These are phyloP conservation scores for Drosophila rhopaloa DNA, from an alignment of 1,140 invertebrate species.

Conservation along the genomic window DNA sequence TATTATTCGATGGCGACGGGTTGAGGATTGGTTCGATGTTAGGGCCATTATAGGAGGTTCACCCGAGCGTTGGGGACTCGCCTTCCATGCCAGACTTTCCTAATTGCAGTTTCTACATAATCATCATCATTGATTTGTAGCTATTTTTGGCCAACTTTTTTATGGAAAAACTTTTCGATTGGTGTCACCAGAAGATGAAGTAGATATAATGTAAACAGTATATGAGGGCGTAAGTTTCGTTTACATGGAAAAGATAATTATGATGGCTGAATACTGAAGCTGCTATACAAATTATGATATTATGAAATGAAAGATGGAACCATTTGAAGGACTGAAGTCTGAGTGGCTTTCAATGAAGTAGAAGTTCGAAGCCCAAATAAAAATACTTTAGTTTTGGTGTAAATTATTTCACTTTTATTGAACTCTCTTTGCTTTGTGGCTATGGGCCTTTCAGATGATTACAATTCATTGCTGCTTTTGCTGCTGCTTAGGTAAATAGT, in stretches of 20 bases:
- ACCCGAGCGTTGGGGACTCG: slow-evolving; percentile 16
- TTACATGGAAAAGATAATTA: slow-evolving; percentile 7
- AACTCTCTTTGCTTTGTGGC: slow-evolving; percentile 50
- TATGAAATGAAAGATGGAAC: slow-evolving; percentile 1
- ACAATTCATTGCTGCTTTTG: slow-evolving; percentile 28
- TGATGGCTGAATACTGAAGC: not conserved
- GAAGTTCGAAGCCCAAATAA: not conserved
- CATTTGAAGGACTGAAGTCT: not conserved
- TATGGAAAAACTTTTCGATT: slow-evolving; percentile 43
- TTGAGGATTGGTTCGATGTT: slow-evolving; percentile 6
- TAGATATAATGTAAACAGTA: slow-evolving; percentile 13
- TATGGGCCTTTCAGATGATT: slow-evolving; percentile 39
- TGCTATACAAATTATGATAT: slow-evolving; percentile 2
- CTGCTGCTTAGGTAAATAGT: slow-evolving; percentile 69
- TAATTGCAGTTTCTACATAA: slow-evolving; percentile 49
- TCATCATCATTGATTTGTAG: slow-evolving; percentile 48
- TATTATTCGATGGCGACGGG: slow-evolving; percentile 1
- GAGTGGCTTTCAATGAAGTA: no score
- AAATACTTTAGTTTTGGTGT: slow-evolving; percentile 46
- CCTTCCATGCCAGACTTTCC: slow-evolving; percentile 9
- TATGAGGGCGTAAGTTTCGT: slow-evolving; percentile 1
- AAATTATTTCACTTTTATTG: slow-evolving; percentile 79
- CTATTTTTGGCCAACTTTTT: slow-evolving; percentile 46
- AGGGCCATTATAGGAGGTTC: slow-evolving; percentile 11
- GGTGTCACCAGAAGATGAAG: slow-evolving; percentile 32